Percentiles rank a stretch among this genome's conserved stretches.
Evolutionary conservation across 2,113 vertebrate species (phyloP).

Genomic region (Scomber colias): DNA sequence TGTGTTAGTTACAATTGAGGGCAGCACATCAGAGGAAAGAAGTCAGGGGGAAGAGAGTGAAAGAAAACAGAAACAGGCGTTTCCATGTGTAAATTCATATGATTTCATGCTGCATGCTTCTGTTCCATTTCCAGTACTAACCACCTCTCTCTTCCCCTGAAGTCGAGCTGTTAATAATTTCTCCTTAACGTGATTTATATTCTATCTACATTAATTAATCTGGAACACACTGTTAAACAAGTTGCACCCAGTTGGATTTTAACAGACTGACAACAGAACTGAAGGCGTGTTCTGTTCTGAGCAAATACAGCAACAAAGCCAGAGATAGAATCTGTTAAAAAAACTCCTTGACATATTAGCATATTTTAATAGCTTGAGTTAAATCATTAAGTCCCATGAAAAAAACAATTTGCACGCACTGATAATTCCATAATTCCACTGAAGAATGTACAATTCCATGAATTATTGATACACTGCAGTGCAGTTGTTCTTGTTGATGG

Average conservation of each 20-base stretch:
- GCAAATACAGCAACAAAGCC: constrained; percentile 4
- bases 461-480: constrained; percentile 40
- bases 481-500: background rate
- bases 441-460: constrained; percentile 40
- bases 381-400: constrained; percentile 63
- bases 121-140: constrained; percentile 49
- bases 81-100: constrained; percentile 46
- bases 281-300: constrained; percentile 49
- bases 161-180: constrained; percentile 69
- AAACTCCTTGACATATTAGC: constrained; percentile 46
- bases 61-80: constrained; percentile 17
- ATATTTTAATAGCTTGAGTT: constrained; percentile 67
- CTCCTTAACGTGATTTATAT: constrained; percentile 56
- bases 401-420: constrained; percentile 47
- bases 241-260: constrained; percentile 51
- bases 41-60: background rate
- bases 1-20: constrained; percentile 19
- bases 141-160: constrained; percentile 30
- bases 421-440: constrained; percentile 33
- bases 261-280: constrained; percentile 44
- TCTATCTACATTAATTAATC: constrained; percentile 65
- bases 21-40: constrained; percentile 8
- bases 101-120: constrained; percentile 56
- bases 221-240: constrained; percentile 59
- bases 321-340: constrained; percentile 28